Conservation (phyloP, 2,113 vertebrate genomes). For the Apaloderma vittatum region DNA sequence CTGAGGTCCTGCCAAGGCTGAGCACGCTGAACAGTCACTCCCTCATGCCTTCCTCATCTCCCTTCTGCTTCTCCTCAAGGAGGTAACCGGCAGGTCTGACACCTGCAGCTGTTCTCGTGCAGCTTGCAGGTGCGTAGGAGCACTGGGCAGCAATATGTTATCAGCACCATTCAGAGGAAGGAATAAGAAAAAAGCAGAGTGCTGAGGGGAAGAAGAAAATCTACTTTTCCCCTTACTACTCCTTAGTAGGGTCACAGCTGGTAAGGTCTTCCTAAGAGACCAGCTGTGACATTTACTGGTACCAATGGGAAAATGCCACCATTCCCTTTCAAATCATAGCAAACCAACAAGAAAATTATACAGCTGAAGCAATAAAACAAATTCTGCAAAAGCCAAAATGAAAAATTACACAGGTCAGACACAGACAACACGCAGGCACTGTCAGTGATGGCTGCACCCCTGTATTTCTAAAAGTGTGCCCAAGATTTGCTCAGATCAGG, state of each 20-base stretch:
- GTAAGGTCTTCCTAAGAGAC: background rate
- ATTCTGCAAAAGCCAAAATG: background rate
- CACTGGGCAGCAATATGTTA: background rate
- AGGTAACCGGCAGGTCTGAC: background rate
- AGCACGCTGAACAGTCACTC: background rate
- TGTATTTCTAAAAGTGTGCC: background rate
- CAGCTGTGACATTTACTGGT: rapidly evolving
- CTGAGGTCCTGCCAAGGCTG: background rate
- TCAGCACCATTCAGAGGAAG: background rate
- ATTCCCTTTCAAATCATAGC: background rate
- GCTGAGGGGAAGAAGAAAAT: background rate
- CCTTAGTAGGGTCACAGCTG: background rate
- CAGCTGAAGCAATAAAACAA: background rate
- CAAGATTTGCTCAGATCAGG: background rate
- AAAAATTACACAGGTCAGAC: background rate
- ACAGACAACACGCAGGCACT: background rate
- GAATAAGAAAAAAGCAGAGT: background rate
- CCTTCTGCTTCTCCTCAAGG: background rate
- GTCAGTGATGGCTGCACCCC: background rate
- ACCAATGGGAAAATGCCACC: background rate
- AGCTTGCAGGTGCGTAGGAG: background rate
- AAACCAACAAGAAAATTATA: background rate
- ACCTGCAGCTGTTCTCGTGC: background rate
- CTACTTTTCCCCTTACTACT: background rate
- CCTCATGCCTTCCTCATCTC: background rate